Evolutionary conservation across 2,888 invertebrate genomes (phyloP).

Genomic region (Dermolepida albohirtum): DNA sequence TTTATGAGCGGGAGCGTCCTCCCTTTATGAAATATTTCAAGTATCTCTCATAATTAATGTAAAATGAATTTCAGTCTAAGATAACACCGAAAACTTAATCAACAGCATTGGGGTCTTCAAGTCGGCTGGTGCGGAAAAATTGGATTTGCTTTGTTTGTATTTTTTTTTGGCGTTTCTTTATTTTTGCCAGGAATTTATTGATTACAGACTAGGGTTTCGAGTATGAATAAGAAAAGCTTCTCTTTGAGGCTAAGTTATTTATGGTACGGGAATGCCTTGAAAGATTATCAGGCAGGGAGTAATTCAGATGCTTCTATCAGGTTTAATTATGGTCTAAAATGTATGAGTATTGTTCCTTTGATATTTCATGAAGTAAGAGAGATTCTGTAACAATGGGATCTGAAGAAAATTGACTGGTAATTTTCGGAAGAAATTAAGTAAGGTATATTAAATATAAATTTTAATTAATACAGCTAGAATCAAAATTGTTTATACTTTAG

Average conservation of each 20-base stretch:
- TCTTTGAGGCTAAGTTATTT: conserved; percentile 14
- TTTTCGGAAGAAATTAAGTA: too few species aligned
- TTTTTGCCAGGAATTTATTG: conserved; percentile 31
- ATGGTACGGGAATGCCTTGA: conserved; percentile 1
- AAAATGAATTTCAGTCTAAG: not conserved
- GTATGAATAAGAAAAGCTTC: conserved; percentile 19
- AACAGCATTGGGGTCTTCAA: not conserved
- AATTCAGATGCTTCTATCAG: conserved; percentile 20
- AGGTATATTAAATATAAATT: too few species aligned
- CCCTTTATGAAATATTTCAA: not conserved
- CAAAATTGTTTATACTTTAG: too few species aligned
- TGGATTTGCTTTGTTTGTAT: conserved; percentile 26
- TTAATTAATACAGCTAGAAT: too few species aligned
- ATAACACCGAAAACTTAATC: conserved; percentile 17
- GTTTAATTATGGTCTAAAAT: conserved; percentile 1
- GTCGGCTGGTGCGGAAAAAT: conserved; percentile 6
- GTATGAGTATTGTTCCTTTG: not conserved
- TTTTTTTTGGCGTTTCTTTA: conserved; percentile 16
- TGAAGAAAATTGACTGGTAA: not conserved
- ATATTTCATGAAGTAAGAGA: not conserved
- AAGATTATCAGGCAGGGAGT: not conserved
- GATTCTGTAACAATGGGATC: not conserved
- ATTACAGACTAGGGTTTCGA: conserved; percentile 1
- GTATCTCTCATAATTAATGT: conserved; percentile 8
- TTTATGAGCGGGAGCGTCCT: not conserved